Base-by-base conservation (phyloP, 2,113 vertebrate species). In the Camarhynchus parvulus region DNA sequence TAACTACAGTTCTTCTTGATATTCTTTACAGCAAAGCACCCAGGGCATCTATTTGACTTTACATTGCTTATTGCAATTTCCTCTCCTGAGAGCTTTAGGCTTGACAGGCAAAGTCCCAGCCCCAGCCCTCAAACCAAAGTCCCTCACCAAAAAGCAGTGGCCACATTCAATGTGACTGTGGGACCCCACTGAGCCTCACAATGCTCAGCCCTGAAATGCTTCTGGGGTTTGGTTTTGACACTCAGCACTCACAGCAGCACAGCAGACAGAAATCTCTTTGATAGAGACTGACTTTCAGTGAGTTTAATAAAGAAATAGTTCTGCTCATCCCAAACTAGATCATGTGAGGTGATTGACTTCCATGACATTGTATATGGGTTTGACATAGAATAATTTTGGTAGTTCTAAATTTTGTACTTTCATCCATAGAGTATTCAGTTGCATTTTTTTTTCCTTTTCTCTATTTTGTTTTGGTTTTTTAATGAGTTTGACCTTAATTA, bases 401-500 rank as follows among this genome's bases (percentile, higher is more conserved):
- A 58, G 56, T 41, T 20, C 42, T 73, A 23, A 28, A 46, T 58
- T 73, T 73, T 79, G 5, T 24, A 23, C 10, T 78, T 81, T 59
- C 35, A 79, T 33, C 28, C 81, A 25, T 3, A 25, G 25, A 83
- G 13, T 35, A 56, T 62, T 67, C 18, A 19, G 17, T 37, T 55
- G 18, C 2, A 1, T 11, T 67, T 62, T 74, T 44, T 49, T 63
- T 4, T 22, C 8, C 5, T 44, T 64, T 16, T 24, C 28, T 14
- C 22, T 55, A 13, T 49, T 42, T 80, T 42, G 21, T n/a, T 84
- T 79, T 55, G 6, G 4, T 33, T 28, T 28, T 10, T 68, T 72
- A 83, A 80, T 63, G 23, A 92, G 20, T 75, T 89, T 83, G 39
- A 92, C 44, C 61, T 92, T 92, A 83, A 74, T 85, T 94, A 86